A percentile compares a stretch with the other conserved stretches of the same genome.
Evolutionary conservation across 2,888 invertebrate genomes (phyloP).

Genomic region (Parnassius smintheus): DNA sequence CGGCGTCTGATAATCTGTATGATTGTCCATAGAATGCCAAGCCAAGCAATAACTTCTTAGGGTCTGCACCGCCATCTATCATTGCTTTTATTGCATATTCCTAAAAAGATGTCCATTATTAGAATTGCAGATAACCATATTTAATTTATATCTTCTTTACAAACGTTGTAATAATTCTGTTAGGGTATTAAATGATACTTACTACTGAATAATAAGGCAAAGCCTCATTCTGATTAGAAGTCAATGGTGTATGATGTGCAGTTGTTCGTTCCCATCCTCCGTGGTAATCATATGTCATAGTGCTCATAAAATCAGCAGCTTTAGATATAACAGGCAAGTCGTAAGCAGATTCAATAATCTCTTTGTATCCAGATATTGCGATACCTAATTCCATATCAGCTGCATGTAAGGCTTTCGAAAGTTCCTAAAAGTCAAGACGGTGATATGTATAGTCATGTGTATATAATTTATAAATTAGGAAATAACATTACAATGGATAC

Average conservation of each 20-base stretch:
- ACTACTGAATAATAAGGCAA: conserved; percentile 90
- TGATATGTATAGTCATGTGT: not conserved
- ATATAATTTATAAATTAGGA: conserved; percentile 22
- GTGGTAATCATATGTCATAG: conserved; percentile 94
- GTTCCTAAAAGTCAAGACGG: conserved; percentile 71
- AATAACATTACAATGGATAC: conserved; percentile 59
- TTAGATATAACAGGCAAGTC: conserved; percentile 86
- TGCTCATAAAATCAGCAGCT: conserved; percentile 88
- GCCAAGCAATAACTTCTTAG: conserved; percentile 89
- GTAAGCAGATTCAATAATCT: conserved; percentile 93
- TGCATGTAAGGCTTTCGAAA: conserved; percentile 83
- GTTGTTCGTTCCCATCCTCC: conserved; percentile 92
- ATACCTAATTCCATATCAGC: conserved; percentile 89
- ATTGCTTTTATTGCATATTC: conserved; percentile 91
- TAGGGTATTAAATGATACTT: conserved; percentile 48
- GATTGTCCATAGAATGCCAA: conserved; percentile 94
- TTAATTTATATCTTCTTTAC: too few relatives aligned
- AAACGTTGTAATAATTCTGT: not conserved
- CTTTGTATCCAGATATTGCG: conserved; percentile 93
- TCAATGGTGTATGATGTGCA: conserved; percentile 90
- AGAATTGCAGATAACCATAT: not conserved
- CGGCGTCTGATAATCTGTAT: conserved; percentile 83
- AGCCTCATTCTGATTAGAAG: conserved; percentile 83
- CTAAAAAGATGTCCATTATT: conserved; percentile 59
- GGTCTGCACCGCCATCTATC: conserved; percentile 86